Base-by-base conservation (phyloP, 2,888 invertebrate species). In the Allacma fusca region DNA sequence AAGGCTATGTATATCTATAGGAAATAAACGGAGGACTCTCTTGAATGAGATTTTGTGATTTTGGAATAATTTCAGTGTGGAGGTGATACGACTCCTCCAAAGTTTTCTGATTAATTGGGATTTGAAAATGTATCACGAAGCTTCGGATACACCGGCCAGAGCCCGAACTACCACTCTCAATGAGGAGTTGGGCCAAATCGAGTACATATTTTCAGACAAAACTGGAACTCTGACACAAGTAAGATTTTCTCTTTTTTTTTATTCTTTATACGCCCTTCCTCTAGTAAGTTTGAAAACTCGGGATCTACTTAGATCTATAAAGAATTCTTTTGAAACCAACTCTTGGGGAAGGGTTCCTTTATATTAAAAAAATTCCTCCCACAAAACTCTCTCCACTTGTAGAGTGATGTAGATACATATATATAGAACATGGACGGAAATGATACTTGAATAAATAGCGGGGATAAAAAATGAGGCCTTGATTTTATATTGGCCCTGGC, bases 21-120 rank as follows among this genome's bases (percentile, higher is more conserved):
- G 34, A 34, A 34, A 34, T 34, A 34, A 7, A 34, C 9, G 34
- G 4, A 34, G 34, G 34, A 34, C 9, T 34, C 4, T 34, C 4
- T 34, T 34, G 34, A 34, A 34, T 7, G 9, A 34, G 34, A 4
- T 34, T 34, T 34, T 34, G 34, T 4, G 34, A 34, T 34, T 34
- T 34, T 34, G 34, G 34, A 34, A 34, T 34, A 34, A 34, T 34
- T 34, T 34, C 86, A 91, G 90, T 86, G 90, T 91, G 26, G 91
- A 96, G 91, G 93, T 99, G 80, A 98, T 99, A 87, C 93, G 99
- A 86, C 96, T 99, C 87, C 94, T 94, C 86, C 98, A 99, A 89
- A 98, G 98, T 88, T 94, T 97, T 88, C 92, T 96, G 86, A 99
- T 99, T 86, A 98, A 99, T 89, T 98, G 97, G 96, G 99, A 99